Evolutionary conservation across 1,140 invertebrate genomes (phyloP), one percentile per base, ranked within the genome.

Genomic region (Lepidotrigona ventralis): DNA sequence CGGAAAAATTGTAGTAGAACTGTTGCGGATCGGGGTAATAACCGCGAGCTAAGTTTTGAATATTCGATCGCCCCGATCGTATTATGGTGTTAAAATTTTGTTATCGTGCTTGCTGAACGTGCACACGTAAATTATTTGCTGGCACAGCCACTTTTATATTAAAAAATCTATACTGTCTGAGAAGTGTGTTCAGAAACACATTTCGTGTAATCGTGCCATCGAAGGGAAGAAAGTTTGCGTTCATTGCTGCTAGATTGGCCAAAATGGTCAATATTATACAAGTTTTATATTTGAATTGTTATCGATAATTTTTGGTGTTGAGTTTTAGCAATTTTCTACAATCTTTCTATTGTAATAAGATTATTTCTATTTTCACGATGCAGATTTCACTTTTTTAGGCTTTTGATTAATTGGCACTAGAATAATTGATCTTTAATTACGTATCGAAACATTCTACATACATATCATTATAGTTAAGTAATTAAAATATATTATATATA

Each of bases 21-120:
- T 64, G 33, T 51, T 68, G 68, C 23, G 53, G 26, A 69, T 69
- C 54, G 33, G 19, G 63, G 70, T 73, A 76, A 81, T 69, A 75
- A 76, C n/a, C 17, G 6, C 19, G n/a, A 56, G 21, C 29, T 54
- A 51, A 81, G 15, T 66, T 75, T 46, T 14, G 80, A 81, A 73
- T 46, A 81, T 68, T 81, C 54, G 53, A 56, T 76, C 29, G 51
- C n/a, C 14, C 21, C n/a, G 2, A 26, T 46, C 39, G 39, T 39
- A 23, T 15, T 9, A 68, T 64, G 11, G 0, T 29, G 78, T 51
- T 17, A 23, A 58, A 73, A 51, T 81, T 58, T 69, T 26, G 53
- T 70, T 70, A 26, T 60, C 17, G 21, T 8, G 5, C 17, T 53
- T 11, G n/a, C 8, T 4, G 4, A 19, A 29, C 39, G 39, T 73